Conservation (phyloP, 2,113 vertebrate species). For the Plecturocebus donacophilus region DNA sequence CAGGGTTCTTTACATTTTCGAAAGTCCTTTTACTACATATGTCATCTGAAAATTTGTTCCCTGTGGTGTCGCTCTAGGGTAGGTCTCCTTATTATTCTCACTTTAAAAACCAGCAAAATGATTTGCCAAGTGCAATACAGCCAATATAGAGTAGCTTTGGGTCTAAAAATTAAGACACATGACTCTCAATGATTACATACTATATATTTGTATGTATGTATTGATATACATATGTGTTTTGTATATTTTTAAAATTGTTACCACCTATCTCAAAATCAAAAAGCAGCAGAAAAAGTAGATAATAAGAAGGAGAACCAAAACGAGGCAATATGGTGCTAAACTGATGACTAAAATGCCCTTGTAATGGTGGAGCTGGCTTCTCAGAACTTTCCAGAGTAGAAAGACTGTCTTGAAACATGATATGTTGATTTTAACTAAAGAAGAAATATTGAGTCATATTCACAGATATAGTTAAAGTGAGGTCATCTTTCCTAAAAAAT, state of each 20-base stretch:
- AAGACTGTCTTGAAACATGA: not conserved
- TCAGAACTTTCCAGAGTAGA: not conserved
- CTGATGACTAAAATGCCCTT: not conserved
- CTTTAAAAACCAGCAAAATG: slow-evolving; percentile 16
- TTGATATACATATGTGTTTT: not conserved
- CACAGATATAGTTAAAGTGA: not conserved
- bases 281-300: not conserved
- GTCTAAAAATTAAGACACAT: not conserved
- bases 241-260: not conserved
- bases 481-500: not conserved
- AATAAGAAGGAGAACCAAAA: not conserved
- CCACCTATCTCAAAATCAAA: not conserved
- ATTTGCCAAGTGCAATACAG: not conserved
- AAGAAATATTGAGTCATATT: not conserved
- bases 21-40: not conserved
- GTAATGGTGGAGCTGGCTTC: not conserved
- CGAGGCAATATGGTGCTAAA: not conserved
- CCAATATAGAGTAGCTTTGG: not conserved
- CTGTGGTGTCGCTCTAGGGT: not conserved
- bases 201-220: not conserved
- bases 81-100: not conserved
- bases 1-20: not conserved
- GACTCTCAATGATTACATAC: not conserved
- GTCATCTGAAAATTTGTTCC: not conserved
- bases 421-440: not conserved